Evolutionary conservation across 2,113 vertebrate genomes (phyloP).

Genomic region (Podocnemis expansa): DNA sequence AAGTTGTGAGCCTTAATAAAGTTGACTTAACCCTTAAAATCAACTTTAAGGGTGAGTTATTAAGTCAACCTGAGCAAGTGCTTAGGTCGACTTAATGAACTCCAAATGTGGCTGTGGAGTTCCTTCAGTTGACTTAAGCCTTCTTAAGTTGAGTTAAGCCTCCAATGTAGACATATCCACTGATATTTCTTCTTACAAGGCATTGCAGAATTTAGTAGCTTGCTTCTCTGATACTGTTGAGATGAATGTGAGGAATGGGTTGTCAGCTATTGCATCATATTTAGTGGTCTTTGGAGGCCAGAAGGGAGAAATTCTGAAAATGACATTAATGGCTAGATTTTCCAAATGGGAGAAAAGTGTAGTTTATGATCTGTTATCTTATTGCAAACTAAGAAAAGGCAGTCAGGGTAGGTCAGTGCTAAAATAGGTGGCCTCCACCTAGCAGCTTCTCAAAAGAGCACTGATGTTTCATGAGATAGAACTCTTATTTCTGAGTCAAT

Average conservation of each 20-base stretch:
- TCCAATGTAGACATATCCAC: too few relatives aligned
- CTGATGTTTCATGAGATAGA: background rate
- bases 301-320: background rate
- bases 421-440: background rate
- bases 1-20: too few relatives aligned
- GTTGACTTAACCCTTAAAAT: too few relatives aligned
- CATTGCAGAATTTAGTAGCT: background rate
- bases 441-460: background rate
- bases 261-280: background rate
- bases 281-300: background rate
- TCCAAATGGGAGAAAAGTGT: background rate
- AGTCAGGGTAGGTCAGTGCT: background rate
- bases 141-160: too few relatives aligned
- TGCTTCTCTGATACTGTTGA: background rate
- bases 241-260: background rate
- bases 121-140: too few relatives aligned
- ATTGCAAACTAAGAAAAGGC: background rate
- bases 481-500: background rate
- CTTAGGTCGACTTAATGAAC: too few relatives aligned
- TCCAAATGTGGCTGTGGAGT: too few relatives aligned
- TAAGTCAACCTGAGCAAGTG: too few relatives aligned
- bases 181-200: background rate
- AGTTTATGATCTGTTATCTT: background rate
- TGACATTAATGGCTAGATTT: background rate
- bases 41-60: too few relatives aligned